Base-by-base conservation (phyloP, 2,797 vertebrate species). In the Margarornis squamiger region DNA sequence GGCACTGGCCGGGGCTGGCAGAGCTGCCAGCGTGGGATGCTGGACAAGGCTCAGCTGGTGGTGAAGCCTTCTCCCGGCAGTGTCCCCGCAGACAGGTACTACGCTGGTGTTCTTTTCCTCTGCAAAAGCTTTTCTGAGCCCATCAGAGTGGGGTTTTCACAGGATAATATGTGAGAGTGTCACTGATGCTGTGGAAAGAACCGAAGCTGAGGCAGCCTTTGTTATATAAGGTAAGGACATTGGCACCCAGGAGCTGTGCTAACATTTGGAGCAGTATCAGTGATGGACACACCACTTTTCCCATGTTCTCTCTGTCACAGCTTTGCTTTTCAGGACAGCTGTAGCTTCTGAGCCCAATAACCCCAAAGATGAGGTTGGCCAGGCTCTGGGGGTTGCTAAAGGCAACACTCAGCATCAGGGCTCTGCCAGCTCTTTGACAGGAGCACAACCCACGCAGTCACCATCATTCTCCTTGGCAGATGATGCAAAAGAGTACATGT, bases 401-500 rank as follows among this genome's bases (percentile, higher is more conserved):
- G 57, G 39, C 7, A 9, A 3, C 15, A 15, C 36, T 45, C n/a
- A 6, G 22, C 0, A 0, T 9, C 16, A 55, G 23, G 34, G 38
- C 12, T 63, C 15, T 55, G 78, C 30, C 38, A 61, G 49, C 2
- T 1, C 52, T 86, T 73, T 59, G 32, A 65, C 41, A 41, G 67
- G 57, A 73, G 34, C 21, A 52, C 0, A 0, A 76, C 16, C 32
- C 23, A 1, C 11, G 23, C 1, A 7, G 15, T 46, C 6, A 11
- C 41, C 45, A 7, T 27, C 1, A 1, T 75, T 52, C 45, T 67
- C 27, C 32, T 41, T 61, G 54, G 49, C 16, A 87, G 45, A 65
- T 15, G 14, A n/a, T 0, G 0, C 26, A 61, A 46, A 41, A n/a
- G 8, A 65, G 5, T 66, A 77, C 21, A 24, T 0, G 0, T 45